phyloP scores from a whole-genome alignment of 2,113 vertebrate species.

The Helogale parvula region DNA sequence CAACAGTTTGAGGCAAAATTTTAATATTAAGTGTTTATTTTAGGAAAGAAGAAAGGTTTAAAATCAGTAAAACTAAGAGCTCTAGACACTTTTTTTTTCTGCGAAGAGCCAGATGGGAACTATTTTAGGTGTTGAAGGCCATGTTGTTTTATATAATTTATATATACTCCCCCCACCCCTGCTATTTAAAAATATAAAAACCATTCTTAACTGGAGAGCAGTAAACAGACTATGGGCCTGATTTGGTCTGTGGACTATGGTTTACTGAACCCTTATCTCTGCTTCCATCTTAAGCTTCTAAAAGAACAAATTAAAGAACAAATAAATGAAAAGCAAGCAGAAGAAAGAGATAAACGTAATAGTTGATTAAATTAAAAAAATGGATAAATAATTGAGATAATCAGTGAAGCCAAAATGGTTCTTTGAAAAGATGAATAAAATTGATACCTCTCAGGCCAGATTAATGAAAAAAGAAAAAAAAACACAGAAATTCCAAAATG shows the following conservation, averaged over 20 bases:
- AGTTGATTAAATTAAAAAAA: slow-evolving; percentile 39
- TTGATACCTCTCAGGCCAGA: background rate
- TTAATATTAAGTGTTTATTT: slow-evolving; percentile 6
- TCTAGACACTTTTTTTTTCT: slow-evolving; percentile 36
- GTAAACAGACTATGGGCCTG: background rate
- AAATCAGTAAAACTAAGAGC: background rate
- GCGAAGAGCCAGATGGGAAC: background rate
- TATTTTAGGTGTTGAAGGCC: slow-evolving; percentile 5
- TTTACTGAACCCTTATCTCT: background rate
- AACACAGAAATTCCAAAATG: background rate
- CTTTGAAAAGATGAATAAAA: slow-evolving; percentile 34
- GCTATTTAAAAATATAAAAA: slow-evolving; percentile 20
- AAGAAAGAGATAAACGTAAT: background rate
- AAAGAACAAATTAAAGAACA: background rate
- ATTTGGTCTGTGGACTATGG: background rate
- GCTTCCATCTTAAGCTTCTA: slow-evolving; percentile 41
- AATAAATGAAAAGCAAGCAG: background rate
- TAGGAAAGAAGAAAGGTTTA: slow-evolving; percentile 42
- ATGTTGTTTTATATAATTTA: background rate
- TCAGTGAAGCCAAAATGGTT: background rate
- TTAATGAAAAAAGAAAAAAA: background rate
- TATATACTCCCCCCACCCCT: accelerated
- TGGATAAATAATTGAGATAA: background rate
- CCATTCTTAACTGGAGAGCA: background rate
- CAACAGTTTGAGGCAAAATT: background rate